These are phyloP conservation scores for Notolepis coatsorum DNA, from an alignment of 2,797 vertebrate species.

Conservation along the genomic window DNA sequence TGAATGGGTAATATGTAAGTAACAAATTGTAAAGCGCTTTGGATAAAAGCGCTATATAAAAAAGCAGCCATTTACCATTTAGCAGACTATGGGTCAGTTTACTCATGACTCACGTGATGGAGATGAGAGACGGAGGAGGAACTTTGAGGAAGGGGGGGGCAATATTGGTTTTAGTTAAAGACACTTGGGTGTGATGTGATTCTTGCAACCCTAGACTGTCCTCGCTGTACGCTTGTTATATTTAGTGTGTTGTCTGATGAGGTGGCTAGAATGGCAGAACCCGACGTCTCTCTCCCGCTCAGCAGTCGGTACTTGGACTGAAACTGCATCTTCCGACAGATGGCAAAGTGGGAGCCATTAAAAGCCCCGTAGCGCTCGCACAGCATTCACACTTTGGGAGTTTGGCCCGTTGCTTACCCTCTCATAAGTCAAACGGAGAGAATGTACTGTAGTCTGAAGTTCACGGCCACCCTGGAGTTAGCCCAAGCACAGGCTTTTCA, in stretches of 20 bases:
- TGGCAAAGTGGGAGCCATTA: slow-evolving; percentile 47
- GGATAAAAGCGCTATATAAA: too few relatives aligned
- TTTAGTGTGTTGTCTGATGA: slow-evolving; percentile 54
- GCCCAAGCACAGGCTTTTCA: too few relatives aligned
- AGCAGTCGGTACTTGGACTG: slow-evolving; percentile 45
- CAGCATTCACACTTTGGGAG: slow-evolving; percentile 13
- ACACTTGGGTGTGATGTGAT: slow-evolving; percentile 36
- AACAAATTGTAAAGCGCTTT: too few relatives aligned
- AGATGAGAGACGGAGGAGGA: too few relatives aligned
- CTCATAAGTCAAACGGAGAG: too few relatives aligned
- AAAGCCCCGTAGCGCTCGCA: not conserved
- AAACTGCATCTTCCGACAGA: slow-evolving; percentile 67
- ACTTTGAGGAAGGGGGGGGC: not conserved
- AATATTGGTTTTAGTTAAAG: slow-evolving; percentile 47
- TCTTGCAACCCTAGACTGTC: slow-evolving; percentile 42
- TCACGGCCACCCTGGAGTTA: too few relatives aligned
- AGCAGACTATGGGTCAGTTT: too few relatives aligned
- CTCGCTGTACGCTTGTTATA: slow-evolving; percentile 43
- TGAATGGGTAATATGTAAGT: too few relatives aligned
- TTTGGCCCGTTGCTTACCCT: not conserved
- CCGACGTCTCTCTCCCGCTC: slow-evolving; percentile 47
- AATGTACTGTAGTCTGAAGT: too few relatives aligned
- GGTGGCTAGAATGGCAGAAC: slow-evolving; percentile 42
- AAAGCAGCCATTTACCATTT: too few relatives aligned
- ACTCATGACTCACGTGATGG: too few relatives aligned